phyloP scores from a whole-genome alignment of 2,888 invertebrate species.

The Dendrolimus pini region DNA sequence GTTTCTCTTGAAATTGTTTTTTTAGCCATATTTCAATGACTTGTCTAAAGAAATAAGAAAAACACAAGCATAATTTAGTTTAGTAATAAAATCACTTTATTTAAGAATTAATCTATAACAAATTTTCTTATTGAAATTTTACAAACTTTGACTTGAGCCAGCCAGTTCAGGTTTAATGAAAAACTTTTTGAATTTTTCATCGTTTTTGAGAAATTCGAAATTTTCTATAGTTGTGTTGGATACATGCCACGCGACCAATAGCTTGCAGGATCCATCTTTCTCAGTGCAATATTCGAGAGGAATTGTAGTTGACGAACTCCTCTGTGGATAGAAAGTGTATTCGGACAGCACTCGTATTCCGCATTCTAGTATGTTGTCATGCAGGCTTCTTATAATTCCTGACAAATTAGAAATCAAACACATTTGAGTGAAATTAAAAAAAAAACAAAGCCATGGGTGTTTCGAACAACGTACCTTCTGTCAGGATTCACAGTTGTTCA shows the following conservation, averaged over 20 bases:
- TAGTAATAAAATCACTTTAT: too few relatives aligned
- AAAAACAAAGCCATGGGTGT: too few relatives aligned
- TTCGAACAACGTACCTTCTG: too few relatives aligned
- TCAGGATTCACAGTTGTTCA: too few relatives aligned
- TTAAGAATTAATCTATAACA: too few relatives aligned
- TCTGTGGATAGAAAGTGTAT: slow-evolving; percentile 53
- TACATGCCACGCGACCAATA: slow-evolving; percentile 59
- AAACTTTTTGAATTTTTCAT: slow-evolving; percentile 47
- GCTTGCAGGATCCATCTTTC: slow-evolving; percentile 46
- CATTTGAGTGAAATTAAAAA: too few relatives aligned
- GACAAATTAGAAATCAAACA: slow-evolving; percentile 8
- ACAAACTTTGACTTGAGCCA: too few relatives aligned
- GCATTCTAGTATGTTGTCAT: slow-evolving; percentile 43
- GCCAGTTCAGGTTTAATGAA: slow-evolving; percentile 32
- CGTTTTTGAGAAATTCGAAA: slow-evolving; percentile 55
- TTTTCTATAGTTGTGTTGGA: slow-evolving; percentile 55
- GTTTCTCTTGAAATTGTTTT: too few relatives aligned
- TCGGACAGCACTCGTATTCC: slow-evolving; percentile 51
- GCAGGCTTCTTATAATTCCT: slow-evolving; percentile 47
- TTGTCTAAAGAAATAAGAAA: too few relatives aligned
- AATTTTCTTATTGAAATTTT: too few relatives aligned
- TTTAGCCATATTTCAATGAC: too few relatives aligned
- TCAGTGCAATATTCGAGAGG: slow-evolving; percentile 58
- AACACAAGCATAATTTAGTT: too few relatives aligned
- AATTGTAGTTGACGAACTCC: slow-evolving; percentile 22